phyloP scores from a whole-genome alignment of 1,140 invertebrate species.

The Drosophila azteca region DNA sequence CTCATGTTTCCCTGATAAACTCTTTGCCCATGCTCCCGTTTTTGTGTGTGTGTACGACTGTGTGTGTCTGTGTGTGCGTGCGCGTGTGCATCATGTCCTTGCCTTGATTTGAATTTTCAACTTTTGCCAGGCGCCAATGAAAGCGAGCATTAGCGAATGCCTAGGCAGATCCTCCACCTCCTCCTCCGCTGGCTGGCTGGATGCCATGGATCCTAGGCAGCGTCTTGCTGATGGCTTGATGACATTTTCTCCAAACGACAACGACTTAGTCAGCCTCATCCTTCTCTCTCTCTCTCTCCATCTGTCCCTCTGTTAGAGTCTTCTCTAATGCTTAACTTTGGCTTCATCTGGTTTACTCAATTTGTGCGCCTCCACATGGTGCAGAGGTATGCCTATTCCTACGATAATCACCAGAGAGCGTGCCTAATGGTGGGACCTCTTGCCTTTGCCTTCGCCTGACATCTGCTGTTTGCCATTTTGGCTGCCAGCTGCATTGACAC shows the following conservation, averaged over 20 bases:
- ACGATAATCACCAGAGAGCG: constrained; percentile 66
- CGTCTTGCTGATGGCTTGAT: constrained; percentile 41
- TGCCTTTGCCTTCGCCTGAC: constrained; percentile 8
- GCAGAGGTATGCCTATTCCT: constrained; percentile 25
- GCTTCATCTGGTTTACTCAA: constrained; percentile 52
- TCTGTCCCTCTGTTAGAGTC: constrained; percentile 1
- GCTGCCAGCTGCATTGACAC: constrained; percentile 36
- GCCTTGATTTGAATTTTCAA: constrained; percentile 76
- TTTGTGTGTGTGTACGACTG: constrained; percentile 11
- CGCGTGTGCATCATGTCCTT: constrained; percentile 47
- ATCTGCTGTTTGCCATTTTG: constrained; percentile 37
- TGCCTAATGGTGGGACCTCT: constrained; percentile 47
- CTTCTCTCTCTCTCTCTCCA: constrained; percentile 7
- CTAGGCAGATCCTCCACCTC: constrained; percentile 22
- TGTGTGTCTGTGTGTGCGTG: constrained; percentile 11
- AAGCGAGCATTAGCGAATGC: constrained; percentile 72
- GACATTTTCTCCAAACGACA: constrained; percentile 52
- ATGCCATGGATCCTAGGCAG: constrained; percentile 8
- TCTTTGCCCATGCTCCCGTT: constrained; percentile 31
- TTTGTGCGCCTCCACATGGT: constrained; percentile 17
- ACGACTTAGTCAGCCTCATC: constrained; percentile 62
- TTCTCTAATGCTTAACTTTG: constrained; percentile 42
- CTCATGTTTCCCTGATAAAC: constrained; percentile 69
- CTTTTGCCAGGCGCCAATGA: constrained; percentile 75
- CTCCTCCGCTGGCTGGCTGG: no score